Percentiles rank a stretch among this genome's conserved stretches.
These are phyloP conservation scores for Plebejus anna DNA, from an alignment of 2,888 invertebrate genomes.

Conservation along the genomic window DNA sequence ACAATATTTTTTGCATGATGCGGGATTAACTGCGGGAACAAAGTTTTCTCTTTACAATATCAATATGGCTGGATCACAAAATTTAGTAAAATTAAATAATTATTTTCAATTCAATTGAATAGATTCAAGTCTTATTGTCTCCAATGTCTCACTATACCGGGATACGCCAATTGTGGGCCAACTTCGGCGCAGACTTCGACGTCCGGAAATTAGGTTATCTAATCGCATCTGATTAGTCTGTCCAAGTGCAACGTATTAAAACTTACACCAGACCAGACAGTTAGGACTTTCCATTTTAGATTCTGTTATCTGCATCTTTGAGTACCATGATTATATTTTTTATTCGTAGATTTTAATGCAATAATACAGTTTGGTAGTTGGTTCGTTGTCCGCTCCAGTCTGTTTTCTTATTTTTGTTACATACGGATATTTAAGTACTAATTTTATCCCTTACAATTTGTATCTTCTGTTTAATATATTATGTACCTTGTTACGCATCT, in stretches of 20 bases:
- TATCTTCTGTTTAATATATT: too few relatives aligned
- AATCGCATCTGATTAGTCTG: slow-evolving; percentile 15
- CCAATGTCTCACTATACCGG: neutral
- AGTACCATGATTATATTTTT: too few relatives aligned
- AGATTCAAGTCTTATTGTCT: neutral
- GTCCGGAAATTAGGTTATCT: slow-evolving; percentile 21
- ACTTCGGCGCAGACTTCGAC: slow-evolving; percentile 13
- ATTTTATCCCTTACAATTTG: too few relatives aligned
- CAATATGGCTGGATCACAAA: neutral
- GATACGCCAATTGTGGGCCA: slow-evolving; percentile 13
- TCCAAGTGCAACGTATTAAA: slow-evolving; percentile 13
- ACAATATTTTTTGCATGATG: too few relatives aligned
- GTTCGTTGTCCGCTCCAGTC: too few relatives aligned
- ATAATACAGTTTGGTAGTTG: too few relatives aligned
- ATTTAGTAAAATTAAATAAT: neutral
- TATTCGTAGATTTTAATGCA: too few relatives aligned
- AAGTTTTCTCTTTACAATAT: neutral
- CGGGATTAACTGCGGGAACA: too few relatives aligned
- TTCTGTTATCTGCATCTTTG: neutral
- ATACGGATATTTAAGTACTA: too few relatives aligned
- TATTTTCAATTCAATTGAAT: neutral
- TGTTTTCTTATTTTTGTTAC: too few relatives aligned
- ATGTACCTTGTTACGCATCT: too few relatives aligned
- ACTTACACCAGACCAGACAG: neutral
- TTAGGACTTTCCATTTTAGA: neutral